Base-by-base conservation (phyloP, 2,113 vertebrate species). In the Mola mola region DNA sequence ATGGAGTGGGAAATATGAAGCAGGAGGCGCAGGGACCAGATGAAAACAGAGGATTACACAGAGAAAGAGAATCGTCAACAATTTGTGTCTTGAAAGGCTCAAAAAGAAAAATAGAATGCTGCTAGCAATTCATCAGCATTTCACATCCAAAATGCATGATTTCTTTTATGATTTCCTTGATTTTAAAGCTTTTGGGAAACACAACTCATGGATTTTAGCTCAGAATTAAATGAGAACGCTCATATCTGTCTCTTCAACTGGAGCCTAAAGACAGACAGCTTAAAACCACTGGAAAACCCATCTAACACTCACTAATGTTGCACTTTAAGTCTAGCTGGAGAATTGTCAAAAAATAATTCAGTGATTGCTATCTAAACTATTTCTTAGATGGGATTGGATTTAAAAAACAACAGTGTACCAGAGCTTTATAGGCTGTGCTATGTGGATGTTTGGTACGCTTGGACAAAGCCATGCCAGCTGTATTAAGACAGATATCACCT, bases 1-100 rank as follows among this genome's bases (percentile, higher is more conserved):
- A 81, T 64, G 41, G 43, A 50, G 17, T 7, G 33, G 71, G 11
- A 66, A 38, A 72, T 65, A 66, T 48, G 42, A 58, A 38, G 68
- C 42, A 47, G 58, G 49, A 42, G 28, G 13, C 61, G 72, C 49
- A 66, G 55, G 62, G 42, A 31, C 31, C 67, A 57, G 73, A 80
- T 22, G n/a, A 67, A 81, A 85, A 81, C 66, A 72, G 10, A 38
- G 70, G 72, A 76, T 83, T 75, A 79, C 48, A 58, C 33, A 31
- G 44, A 70, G 66, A 71, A 76, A 69, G 51, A 36, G 58, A 53
- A 59, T 68, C 64, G 34, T 70, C 48, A 52, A 55, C 47, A 62
- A 62, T 37, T 55, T 33, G 8, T 9, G 40, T 62, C 61, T 71
- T 76, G 40, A 68, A 58, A 41, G 37, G 47, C 53, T 73, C 24